phyloP scores from a whole-genome alignment of 2,797 vertebrate species.

The Hippoglossus hippoglossus region DNA sequence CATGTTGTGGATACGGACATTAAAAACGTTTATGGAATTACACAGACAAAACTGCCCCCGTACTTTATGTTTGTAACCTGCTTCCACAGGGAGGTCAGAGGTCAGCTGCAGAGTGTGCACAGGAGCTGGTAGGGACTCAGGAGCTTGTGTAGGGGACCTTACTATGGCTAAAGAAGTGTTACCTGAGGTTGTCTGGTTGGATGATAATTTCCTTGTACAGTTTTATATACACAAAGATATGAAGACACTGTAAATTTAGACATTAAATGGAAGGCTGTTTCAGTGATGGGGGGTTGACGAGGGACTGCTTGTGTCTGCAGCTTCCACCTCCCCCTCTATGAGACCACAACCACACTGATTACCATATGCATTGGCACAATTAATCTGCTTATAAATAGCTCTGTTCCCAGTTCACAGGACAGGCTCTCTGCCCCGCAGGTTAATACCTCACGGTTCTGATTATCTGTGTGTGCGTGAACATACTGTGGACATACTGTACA shows the following conservation, averaged over 20 bases:
- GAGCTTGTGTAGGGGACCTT: too few relatives aligned
- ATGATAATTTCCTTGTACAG: background rate
- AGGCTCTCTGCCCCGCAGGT: constrained; percentile 57
- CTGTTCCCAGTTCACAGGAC: constrained; percentile 53
- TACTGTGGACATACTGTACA: constrained; percentile 12
- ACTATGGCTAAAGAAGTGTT: too few relatives aligned
- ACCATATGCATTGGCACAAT: constrained; percentile 78
- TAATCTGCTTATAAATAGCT: constrained; percentile 78
- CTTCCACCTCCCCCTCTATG: constrained; percentile 43
- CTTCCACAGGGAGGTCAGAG: constrained; percentile 20
- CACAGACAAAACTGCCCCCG: too few relatives aligned
- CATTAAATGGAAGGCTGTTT: background rate
- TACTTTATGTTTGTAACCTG: background rate
- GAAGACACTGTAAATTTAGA: background rate
- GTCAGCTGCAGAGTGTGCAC: background rate
- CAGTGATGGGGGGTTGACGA: background rate
- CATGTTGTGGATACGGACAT: too few relatives aligned
- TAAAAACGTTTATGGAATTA: too few relatives aligned
- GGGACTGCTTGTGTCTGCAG: background rate
- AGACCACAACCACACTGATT: constrained; percentile 64
- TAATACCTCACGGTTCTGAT: constrained; percentile 58
- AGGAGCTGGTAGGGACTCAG: too few relatives aligned
- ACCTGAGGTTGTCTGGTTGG: too few relatives aligned
- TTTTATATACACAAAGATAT: constrained; percentile 1
- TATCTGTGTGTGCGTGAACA: constrained; percentile 13